A percentile compares a stretch with the other conserved stretches of the same genome.
Conservation (phyloP, 2,888 invertebrate species). For the Torymus texanus region DNA sequence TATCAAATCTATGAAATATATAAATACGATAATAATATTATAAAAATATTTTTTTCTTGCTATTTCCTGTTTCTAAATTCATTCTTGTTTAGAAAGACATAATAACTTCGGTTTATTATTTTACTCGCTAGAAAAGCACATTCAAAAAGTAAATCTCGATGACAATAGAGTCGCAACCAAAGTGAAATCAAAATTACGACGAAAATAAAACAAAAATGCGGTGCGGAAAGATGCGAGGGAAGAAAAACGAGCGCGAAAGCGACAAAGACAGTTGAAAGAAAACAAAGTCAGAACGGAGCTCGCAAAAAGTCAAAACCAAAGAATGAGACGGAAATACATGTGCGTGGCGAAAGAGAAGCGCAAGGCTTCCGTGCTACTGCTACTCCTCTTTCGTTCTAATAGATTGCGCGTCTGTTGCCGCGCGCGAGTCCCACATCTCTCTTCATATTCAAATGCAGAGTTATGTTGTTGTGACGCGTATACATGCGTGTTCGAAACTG, state of each 20-base stretch:
- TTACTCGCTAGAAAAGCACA: no score
- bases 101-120: no score
- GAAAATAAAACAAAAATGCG: neutral
- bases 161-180: no score
- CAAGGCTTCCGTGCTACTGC: neutral
- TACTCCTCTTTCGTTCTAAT: slow-evolving; percentile 13
- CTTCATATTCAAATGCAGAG: slow-evolving; percentile 8
- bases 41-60: no score
- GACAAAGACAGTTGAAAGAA: no score
- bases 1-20: no score
- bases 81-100: no score
- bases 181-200: no score
- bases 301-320: slow-evolving; percentile 5
- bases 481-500: neutral
- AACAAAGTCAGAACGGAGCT: neutral
- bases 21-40: no score
- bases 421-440: neutral
- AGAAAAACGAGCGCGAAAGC: neutral
- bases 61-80: no score
- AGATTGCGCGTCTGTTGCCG: slow-evolving; percentile 32
- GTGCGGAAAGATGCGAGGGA: neutral
- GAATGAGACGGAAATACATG: slow-evolving; percentile 23
- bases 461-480: neutral
- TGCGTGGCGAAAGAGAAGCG: neutral
- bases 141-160: no score